These are phyloP conservation scores for Patagioenas fasciata DNA, from an alignment of 2,113 vertebrate species.

Conservation along the genomic window DNA sequence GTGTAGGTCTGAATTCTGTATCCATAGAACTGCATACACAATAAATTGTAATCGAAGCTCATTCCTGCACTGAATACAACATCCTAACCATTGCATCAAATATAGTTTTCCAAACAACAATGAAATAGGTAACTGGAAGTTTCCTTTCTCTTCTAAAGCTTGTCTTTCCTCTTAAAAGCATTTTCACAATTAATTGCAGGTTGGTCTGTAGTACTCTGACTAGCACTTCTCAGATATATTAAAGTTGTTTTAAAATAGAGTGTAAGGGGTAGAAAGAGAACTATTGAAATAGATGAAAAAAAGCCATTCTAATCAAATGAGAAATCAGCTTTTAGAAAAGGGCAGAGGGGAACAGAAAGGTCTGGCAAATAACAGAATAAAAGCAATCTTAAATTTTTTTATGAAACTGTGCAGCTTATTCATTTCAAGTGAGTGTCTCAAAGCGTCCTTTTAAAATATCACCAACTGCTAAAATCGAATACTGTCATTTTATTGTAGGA, in stretches of 20 bases:
- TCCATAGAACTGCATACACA: neutral
- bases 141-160: neutral
- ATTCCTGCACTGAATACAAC: no score
- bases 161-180: neutral
- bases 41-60: neutral
- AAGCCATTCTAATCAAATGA: slow-evolving; percentile 68
- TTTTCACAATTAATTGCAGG: neutral
- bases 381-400: slow-evolving; percentile 63
- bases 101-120: neutral
- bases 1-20: neutral
- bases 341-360: slow-evolving; percentile 63
- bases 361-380: slow-evolving; percentile 71
- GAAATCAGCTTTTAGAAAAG: slow-evolving; percentile 71
- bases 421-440: slow-evolving; percentile 66
- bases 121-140: neutral
- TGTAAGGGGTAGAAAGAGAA: neutral
- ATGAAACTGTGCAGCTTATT: slow-evolving; percentile 66
- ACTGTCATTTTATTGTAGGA: slow-evolving; percentile 62
- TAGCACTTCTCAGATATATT: neutral
- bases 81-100: neutral
- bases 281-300: slow-evolving; percentile 41
- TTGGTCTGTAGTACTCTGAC: neutral
- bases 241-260: slow-evolving; percentile 55
- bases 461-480: slow-evolving; percentile 60
- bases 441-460: slow-evolving; percentile 71